Evolutionary conservation across 2,888 invertebrate genomes (phyloP), one percentile per base, ranked within the genome.

Genomic region (Strigamia transsilvanica): DNA sequence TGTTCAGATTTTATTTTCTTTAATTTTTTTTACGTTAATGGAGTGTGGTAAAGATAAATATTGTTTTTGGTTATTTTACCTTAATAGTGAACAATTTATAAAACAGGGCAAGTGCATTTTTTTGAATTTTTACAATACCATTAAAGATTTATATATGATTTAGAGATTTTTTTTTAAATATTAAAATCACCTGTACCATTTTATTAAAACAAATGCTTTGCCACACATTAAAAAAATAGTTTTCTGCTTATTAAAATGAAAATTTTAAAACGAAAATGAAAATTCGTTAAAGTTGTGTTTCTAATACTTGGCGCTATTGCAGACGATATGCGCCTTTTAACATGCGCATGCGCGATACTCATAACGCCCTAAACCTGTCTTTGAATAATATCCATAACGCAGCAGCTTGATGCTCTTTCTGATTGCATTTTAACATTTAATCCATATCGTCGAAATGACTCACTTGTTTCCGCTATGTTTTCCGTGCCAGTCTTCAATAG

Each of bases 311-410:
- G 73, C 73, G 73, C 73, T 73, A 73, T 27, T 73, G 73, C 73
- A 73, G 73, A 73, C 73, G 73, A 73, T 32, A 73, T 73, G 73
- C 73, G 73, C 73, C 32, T 73, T 32, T 73, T 32, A 13, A 32
- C 12, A 23, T 73, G 73, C 73, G 73, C 73, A 23, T 73, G 73
- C 73, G 73, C 73, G 32, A 27, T 15, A 1, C 15, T 73, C 32
- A 73, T n/a, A 61, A 12, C 61, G 6, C 61, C 21, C 18, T 23
- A 18, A 21, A 27, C 21, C 66, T 15, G 6, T 5, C 21, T 0
- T 15, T 12, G 23, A 27, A 12, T 38, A 38, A 38, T 38, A 10
- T 38, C 32, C 73, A 15, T 73, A 73, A 73, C 15, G 27, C 32
- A 32, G 1, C 73, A 73, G 12, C 73, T 4, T 23, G 73, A 12